Evolutionary conservation across 2,888 invertebrate genomes (phyloP).

Genomic region (Harpagoxenus sublaevis): DNA sequence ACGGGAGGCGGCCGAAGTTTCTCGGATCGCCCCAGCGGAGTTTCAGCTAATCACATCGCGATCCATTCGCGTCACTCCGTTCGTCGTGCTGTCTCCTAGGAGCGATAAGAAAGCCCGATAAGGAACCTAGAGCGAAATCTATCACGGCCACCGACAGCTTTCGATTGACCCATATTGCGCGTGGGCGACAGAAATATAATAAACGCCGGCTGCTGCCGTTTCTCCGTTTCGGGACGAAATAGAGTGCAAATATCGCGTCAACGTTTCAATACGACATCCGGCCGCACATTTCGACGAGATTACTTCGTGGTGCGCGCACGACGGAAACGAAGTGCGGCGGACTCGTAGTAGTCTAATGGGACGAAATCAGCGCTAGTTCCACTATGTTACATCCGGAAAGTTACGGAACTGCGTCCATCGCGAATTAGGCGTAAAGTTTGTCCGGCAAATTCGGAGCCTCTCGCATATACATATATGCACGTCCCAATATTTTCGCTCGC

Average conservation of each 20-base stretch:
- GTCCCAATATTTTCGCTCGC: constrained; percentile 36
- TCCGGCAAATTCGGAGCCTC: background rate
- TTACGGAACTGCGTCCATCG: constrained; percentile 10
- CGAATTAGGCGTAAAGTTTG: constrained; percentile 33
- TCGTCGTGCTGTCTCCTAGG: constrained; percentile 53
- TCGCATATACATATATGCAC: constrained; percentile 38
- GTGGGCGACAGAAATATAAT: constrained; percentile 36
- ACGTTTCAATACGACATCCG: constrained; percentile 2
- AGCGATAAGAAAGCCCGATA: constrained; percentile 71
- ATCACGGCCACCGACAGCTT: constrained; percentile 74
- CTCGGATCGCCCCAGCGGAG: constrained; percentile 51
- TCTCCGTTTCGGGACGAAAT: constrained; percentile 6
- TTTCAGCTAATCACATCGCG: constrained; percentile 71
- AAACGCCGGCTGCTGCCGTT: constrained; percentile 62
- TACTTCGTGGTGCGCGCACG: constrained; percentile 5
- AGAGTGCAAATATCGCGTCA: constrained; percentile 52
- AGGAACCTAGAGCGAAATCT: constrained; percentile 70
- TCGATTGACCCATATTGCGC: constrained; percentile 75
- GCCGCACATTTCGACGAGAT: constrained; percentile 1
- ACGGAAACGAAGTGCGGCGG: background rate
- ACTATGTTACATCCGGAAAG: background rate
- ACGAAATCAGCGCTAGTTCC: background rate
- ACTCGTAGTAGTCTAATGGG: background rate
- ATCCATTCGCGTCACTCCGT: constrained; percentile 72
- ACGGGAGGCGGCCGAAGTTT: constrained; percentile 52